phyloP scores from a whole-genome alignment of 2,113 vertebrate genomes.

The Catharus minimus region DNA sequence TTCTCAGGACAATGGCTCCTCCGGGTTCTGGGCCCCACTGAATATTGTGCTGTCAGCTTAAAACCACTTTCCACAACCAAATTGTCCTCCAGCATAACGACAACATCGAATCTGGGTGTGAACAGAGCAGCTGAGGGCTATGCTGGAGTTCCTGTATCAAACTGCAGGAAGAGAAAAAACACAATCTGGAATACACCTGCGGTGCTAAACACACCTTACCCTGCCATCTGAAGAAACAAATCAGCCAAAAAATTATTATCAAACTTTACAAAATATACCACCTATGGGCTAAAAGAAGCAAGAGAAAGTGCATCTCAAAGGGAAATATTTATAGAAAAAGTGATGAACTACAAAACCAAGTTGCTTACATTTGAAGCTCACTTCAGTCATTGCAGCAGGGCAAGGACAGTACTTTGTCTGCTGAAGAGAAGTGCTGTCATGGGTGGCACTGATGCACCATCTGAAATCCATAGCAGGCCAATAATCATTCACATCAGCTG shows the following conservation, averaged over 20 bases:
- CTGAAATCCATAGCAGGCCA: neutral
- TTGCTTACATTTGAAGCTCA: neutral
- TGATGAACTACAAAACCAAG: neutral
- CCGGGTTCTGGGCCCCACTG: neutral
- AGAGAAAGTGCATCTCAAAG: neutral
- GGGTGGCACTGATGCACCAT: neutral
- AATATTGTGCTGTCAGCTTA: neutral
- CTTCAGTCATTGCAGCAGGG: neutral
- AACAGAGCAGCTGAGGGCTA: neutral
- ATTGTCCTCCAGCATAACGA: neutral
- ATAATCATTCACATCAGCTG: neutral
- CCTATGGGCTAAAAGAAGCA: neutral
- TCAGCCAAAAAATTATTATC: neutral
- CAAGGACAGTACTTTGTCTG: neutral
- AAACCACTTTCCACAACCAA: neutral
- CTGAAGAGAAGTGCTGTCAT: neutral
- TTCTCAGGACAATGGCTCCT: neutral
- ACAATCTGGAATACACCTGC: neutral
- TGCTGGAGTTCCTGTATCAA: neutral
- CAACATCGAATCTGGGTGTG: neutral
- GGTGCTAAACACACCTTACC: neutral
- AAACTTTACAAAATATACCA: neutral
- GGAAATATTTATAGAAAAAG: neutral
- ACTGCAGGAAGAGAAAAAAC: neutral
- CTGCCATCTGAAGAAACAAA: neutral